Percentiles rank a stretch among this genome's conserved stretches.
phyloP scores from a whole-genome alignment of 1,140 invertebrate species.

The Aphaenogaster rudis region DNA sequence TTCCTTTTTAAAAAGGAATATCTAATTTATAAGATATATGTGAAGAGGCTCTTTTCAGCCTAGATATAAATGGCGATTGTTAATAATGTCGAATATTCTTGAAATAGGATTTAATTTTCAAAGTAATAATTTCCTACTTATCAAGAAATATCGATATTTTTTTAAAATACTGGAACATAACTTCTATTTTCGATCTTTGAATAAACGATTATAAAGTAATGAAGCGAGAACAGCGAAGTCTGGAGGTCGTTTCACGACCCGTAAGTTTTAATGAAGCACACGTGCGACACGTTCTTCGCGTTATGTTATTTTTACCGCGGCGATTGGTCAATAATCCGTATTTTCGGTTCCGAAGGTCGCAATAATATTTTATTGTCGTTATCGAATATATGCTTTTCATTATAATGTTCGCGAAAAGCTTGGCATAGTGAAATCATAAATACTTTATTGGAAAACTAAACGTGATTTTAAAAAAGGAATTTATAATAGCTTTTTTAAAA shows the following conservation, averaged over 20 bases:
- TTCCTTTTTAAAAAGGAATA: not conserved
- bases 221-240: constrained; percentile 30
- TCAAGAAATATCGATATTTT: constrained; percentile 22
- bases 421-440: not conserved
- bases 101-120: not conserved
- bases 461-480: not conserved
- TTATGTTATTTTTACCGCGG: constrained; percentile 39
- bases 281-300: constrained; percentile 35
- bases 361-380: constrained; percentile 47
- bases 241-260: constrained; percentile 54
- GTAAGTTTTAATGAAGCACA: constrained; percentile 61
- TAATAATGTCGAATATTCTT: constrained; percentile 8
- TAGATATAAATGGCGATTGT: not conserved
- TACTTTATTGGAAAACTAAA: not conserved
- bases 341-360: constrained; percentile 34
- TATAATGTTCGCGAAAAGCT: not conserved
- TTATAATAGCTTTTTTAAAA: not conserved
- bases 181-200: constrained; percentile 16
- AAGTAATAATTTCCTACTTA: constrained; percentile 9
- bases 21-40: not conserved
- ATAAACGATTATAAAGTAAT: constrained; percentile 45
- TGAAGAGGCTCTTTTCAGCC: not conserved
- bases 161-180: constrained; percentile 19
- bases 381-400: not conserved
- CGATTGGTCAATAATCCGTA: constrained; percentile 47